Percentiles rank a stretch among this genome's conserved stretches.
These are phyloP conservation scores for Pachliopta kotzebuea DNA, from an alignment of 2,888 invertebrate species.

Conservation along the genomic window DNA sequence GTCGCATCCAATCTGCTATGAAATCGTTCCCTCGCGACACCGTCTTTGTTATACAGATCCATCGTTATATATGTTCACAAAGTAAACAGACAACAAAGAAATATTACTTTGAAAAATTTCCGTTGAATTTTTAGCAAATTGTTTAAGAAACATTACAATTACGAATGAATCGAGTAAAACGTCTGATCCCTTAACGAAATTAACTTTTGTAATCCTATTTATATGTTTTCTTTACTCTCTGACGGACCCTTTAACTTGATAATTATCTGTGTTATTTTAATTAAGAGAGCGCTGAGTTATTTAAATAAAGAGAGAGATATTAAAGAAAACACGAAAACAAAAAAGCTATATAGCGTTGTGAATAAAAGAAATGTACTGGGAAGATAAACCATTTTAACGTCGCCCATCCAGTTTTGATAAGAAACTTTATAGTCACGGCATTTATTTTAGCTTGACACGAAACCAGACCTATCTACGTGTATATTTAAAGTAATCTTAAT, in stretches of 20 bases:
- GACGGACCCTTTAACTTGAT: slow-evolving; percentile 1
- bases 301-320: slow-evolving; percentile 26
- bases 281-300: slow-evolving; percentile 16
- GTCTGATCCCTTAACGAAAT: not conserved
- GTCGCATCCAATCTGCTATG: slow-evolving; percentile 18
- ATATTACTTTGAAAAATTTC: slow-evolving; percentile 1
- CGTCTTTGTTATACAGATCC: not conserved
- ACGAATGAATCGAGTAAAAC: not conserved
- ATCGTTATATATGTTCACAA: slow-evolving; percentile 6
- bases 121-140: not conserved
- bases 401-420: slow-evolving; percentile 59
- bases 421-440: slow-evolving; percentile 56
- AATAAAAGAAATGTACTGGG: slow-evolving; percentile 47
- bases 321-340: slow-evolving; percentile 28
- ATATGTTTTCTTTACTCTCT: not conserved
- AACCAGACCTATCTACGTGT: slow-evolving; percentile 50
- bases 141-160: not conserved
- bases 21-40: slow-evolving; percentile 10
- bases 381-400: slow-evolving; percentile 55
- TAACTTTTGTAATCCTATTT: not conserved
- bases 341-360: slow-evolving; percentile 35
- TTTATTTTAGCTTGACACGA: slow-evolving; percentile 72
- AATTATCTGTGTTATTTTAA: slow-evolving; percentile 9
- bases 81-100: slow-evolving; percentile 25
- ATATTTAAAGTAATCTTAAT: slow-evolving; percentile 43